Evolutionary conservation across 2,888 invertebrate genomes (phyloP), one percentile per base, ranked within the genome.

Genomic region (Chrysina gloriosa): DNA sequence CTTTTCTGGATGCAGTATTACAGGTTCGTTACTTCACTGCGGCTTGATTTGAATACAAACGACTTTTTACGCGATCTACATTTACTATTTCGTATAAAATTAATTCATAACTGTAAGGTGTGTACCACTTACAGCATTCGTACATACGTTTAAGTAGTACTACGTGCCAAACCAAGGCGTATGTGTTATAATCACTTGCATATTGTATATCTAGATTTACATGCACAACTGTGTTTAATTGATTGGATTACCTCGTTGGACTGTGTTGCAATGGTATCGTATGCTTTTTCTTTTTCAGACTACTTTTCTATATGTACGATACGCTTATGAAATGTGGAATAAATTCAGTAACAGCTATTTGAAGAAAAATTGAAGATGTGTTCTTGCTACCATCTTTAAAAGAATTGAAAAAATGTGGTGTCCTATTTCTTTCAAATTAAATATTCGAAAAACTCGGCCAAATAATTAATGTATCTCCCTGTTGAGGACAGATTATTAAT

Each of bases 41-140:
- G n/a, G 21, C n/a, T 23, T 23, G 58, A 7, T 39, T 23, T 7
- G 58, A 58, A 58, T 58, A 58, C 25, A 39, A 58, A 58, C 27
- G 23, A 39, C n/a, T 2, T 19, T 1, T 39, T 39, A 11, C 42
- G 36, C 34, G 36, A 36, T 56, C 56, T 56, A 56, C 36, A 56
- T 56, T 11, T 36, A 56, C 36, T 58, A 58, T 58, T 58, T 6
- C 7, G 58, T 6, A 23, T 23, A 58, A 39, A 58, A 58, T 58
- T 58, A 58, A 39, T 58, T 58, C 39, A 58, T 58, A 58, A 58
- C 58, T 58, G 58, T 58, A 39, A 36, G 58, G 39, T 58, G 25
- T 39, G 58, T 58, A 58, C 36, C 58, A 58, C 39, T 58, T 39
- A 19, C 7, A 34, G 42, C 34, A 25, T 58, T 42, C 7, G n/a